These are phyloP conservation scores for Drosophila arawakana DNA, from an alignment of 1,140 invertebrate species.

Conservation along the genomic window DNA sequence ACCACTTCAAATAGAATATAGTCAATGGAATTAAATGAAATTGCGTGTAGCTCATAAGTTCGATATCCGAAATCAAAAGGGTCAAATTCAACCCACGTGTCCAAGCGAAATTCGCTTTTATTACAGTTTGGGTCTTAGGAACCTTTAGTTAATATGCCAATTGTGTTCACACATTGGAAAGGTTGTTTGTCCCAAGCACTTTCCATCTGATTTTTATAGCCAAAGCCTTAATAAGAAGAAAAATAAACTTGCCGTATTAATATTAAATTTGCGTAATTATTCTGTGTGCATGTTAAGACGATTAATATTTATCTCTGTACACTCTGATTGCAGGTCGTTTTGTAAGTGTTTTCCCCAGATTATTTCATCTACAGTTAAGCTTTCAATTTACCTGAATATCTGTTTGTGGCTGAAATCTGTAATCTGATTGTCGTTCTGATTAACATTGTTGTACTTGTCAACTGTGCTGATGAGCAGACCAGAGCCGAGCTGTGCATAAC, in stretches of 20 bases:
- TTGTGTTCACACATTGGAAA: slow-evolving; percentile 58
- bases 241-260: neutral
- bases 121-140: slow-evolving; percentile 20
- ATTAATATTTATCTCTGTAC: slow-evolving; percentile 30
- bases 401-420: slow-evolving; percentile 20
- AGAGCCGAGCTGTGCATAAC: slow-evolving; percentile 23
- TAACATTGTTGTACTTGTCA: slow-evolving; percentile 58
- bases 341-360: slow-evolving; percentile 15
- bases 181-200: neutral
- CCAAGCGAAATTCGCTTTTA: slow-evolving; percentile 65
- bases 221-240: too few relatives aligned
- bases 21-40: slow-evolving; percentile 7
- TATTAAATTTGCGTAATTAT: slow-evolving; percentile 1
- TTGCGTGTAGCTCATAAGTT: neutral
- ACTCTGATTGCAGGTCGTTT: slow-evolving; percentile 6
- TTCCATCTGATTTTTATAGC: neutral
- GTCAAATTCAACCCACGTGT: slow-evolving; percentile 49
- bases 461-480: slow-evolving; percentile 7
- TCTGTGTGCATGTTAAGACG: neutral
- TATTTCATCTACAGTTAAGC: slow-evolving; percentile 32
- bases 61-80: slow-evolving; percentile 7
- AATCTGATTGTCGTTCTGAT: slow-evolving; percentile 52
- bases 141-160: slow-evolving; percentile 59
- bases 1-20: slow-evolving; percentile 2
- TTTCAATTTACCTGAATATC: slow-evolving; percentile 53